phyloP scores from a whole-genome alignment of 2,797 vertebrate genomes.

The Sardinella longiceps region DNA sequence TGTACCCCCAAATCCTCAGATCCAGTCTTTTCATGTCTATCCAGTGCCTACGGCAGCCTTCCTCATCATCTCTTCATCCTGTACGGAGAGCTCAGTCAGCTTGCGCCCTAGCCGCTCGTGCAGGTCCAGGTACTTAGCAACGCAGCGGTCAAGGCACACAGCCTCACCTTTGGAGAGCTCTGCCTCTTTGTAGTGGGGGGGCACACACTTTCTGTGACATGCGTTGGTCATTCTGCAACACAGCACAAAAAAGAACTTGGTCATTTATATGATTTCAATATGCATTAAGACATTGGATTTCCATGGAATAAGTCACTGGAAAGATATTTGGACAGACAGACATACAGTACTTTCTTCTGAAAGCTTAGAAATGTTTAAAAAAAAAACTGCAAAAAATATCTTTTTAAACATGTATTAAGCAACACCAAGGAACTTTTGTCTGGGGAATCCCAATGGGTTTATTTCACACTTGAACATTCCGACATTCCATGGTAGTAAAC shows the following conservation, averaged over 20 bases:
- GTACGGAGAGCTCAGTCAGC: constrained; percentile 91
- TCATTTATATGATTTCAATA: neutral
- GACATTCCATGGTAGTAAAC: too few relatives aligned
- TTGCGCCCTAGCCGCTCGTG: constrained; percentile 94
- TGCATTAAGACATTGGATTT: neutral
- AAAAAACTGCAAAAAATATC: too few relatives aligned
- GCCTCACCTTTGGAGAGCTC: constrained; percentile 94
- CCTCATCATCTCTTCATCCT: constrained; percentile 93
- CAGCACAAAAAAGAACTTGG: neutral
- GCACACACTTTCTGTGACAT: constrained; percentile 95
- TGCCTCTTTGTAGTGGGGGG: constrained; percentile 93
- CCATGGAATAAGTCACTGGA: neutral
- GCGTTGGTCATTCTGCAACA: constrained; percentile 91
- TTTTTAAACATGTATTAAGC: too few relatives aligned
- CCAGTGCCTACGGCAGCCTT: constrained; percentile 79
- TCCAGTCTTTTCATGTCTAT: constrained; percentile 48
- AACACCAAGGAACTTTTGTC: too few relatives aligned
- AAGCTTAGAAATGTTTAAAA: too few relatives aligned
- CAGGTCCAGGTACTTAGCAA: constrained; percentile 96
- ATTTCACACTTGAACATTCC: too few relatives aligned
- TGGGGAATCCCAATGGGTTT: too few relatives aligned
- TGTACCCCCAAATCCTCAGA: neutral
- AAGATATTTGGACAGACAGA: neutral
- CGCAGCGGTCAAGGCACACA: constrained; percentile 94
- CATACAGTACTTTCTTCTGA: too few relatives aligned